phyloP scores from a whole-genome alignment of 1,140 invertebrate species.

The Acromyrmex echinatior region DNA sequence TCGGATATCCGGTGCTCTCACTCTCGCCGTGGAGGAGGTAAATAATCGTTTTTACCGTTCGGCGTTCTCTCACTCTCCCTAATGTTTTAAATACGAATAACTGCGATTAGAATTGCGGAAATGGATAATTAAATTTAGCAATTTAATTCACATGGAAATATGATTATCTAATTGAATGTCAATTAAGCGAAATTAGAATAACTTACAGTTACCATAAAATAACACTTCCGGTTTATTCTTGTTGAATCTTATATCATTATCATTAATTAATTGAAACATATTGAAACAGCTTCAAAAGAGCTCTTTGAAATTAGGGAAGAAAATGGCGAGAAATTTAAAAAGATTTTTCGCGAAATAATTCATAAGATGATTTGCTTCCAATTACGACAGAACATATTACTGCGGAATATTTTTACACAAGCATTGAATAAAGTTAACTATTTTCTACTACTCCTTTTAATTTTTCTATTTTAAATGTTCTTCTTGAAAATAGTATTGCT shows the following conservation, averaged over 20 bases:
- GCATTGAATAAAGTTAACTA: background rate
- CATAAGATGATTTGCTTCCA: background rate
- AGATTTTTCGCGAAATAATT: background rate
- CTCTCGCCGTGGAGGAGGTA: slow-evolving; percentile 91
- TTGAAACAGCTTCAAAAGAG: background rate
- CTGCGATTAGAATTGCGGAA: slow-evolving; percentile 57
- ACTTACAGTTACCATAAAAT: background rate
- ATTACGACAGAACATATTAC: background rate
- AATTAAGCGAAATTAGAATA: slow-evolving; percentile 2
- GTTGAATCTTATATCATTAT: background rate
- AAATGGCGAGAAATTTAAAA: background rate
- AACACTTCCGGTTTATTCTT: background rate
- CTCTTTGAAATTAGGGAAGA: background rate
- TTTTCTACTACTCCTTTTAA: background rate
- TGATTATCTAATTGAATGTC: background rate
- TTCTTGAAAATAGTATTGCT: background rate
- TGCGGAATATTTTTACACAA: background rate
- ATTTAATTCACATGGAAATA: background rate
- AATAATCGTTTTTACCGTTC: slow-evolving; percentile 62
- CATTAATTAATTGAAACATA: background rate
- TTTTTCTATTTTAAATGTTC: background rate
- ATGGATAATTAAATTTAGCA: slow-evolving; percentile 53
- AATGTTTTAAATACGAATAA: background rate
- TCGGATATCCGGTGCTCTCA: slow-evolving; percentile 94
- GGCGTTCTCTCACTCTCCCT: background rate